A percentile compares a stretch with the other conserved stretches of the same genome.
Conservation (phyloP, 2,797 vertebrate genomes). For the Rachycentron canadum region DNA sequence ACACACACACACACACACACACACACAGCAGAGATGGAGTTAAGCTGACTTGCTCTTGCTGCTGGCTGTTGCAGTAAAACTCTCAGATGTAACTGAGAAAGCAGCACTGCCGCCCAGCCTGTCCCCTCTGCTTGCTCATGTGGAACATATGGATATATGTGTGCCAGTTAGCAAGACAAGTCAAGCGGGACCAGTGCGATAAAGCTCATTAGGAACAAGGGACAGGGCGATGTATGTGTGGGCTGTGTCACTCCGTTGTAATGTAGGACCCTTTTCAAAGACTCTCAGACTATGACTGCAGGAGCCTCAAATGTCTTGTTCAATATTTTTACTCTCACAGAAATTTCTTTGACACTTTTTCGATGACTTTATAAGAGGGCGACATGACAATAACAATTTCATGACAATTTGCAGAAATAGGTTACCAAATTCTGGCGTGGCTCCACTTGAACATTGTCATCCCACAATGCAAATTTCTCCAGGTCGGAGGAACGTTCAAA, state of each 20-base stretch:
- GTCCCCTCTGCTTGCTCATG: conserved; percentile 81
- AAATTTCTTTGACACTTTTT: conserved; percentile 18
- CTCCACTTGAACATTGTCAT: conserved; percentile 30
- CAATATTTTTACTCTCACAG: conserved; percentile 20
- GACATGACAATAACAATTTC: conserved; percentile 26
- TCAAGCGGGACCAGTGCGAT: conserved; percentile 85
- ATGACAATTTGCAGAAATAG: conserved; percentile 37
- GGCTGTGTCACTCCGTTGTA: conserved; percentile 62
- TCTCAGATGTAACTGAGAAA: conserved; percentile 83
- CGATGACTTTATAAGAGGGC: conserved; percentile 9
- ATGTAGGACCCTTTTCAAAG: conserved; percentile 51
- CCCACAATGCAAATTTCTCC: conserved; percentile 44
- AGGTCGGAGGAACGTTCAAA: conserved; percentile 27
- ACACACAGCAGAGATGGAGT: conserved; percentile 60
- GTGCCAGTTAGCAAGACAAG: conserved; percentile 84
- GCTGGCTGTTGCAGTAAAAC: conserved; percentile 80
- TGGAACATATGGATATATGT: conserved; percentile 85
- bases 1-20: conserved; percentile 2
- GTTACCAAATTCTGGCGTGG: conserved; percentile 36
- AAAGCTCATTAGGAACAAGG: conserved; percentile 83
- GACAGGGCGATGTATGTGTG: conserved; percentile 73
- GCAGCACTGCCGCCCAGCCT: conserved; percentile 76
- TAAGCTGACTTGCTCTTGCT: conserved; percentile 77
- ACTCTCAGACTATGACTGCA: conserved; percentile 24
- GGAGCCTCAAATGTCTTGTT: conserved; percentile 39